Base-by-base conservation (phyloP, 2,888 invertebrate species). In the Temnothorax ravouxi region DNA sequence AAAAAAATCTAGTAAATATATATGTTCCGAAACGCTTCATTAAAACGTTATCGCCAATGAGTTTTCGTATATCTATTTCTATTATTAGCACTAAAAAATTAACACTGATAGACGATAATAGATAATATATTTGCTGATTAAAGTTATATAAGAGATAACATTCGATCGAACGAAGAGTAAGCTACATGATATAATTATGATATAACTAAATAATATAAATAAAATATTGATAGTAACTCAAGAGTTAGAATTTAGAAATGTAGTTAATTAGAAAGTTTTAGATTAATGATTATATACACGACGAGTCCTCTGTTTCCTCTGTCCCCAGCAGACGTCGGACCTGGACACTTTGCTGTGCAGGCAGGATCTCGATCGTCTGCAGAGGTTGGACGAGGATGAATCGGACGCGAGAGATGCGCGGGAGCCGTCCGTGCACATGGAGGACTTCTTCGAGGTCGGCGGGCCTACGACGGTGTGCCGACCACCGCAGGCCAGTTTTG, bases 271-370 rank as follows among this genome's bases (percentile, higher is more conserved):
- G 15, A 38, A 54, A 72, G 0, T 69, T 34, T 34, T 15, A 52
- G 15, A 52, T 54, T 18, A 21, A 76, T 13, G 18, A 77, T 54
- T 13, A 25, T 13, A 25, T 41, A 75, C 47, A 61, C 15, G 25
- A 59, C 15, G 11, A 56, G 4, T 71, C 6, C 25, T 25, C 25
- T 18, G 0, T 62, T 44, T 47, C 11, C 72, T 88, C 41, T 84
- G 81, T 59, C 82, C 92, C 83, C 91, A 93, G 85, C 96, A 97
- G 97, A 97, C 97, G 95, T 97, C 97, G 95, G 97, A 97, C 94
- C 96, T 97, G 95, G 97, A 97, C 95, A 97, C 97, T 90, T 96
- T 97, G 95, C 96, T 97, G 94, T 97, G 97, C 95, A 97, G 97
- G 95, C 97, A 97, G 95, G 97, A 96, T 95, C 96, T 97, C 96